Percentiles rank a stretch among this genome's conserved stretches.
phyloP scores from a whole-genome alignment of 2,113 vertebrate genomes.

The Psittacara wagleri region DNA sequence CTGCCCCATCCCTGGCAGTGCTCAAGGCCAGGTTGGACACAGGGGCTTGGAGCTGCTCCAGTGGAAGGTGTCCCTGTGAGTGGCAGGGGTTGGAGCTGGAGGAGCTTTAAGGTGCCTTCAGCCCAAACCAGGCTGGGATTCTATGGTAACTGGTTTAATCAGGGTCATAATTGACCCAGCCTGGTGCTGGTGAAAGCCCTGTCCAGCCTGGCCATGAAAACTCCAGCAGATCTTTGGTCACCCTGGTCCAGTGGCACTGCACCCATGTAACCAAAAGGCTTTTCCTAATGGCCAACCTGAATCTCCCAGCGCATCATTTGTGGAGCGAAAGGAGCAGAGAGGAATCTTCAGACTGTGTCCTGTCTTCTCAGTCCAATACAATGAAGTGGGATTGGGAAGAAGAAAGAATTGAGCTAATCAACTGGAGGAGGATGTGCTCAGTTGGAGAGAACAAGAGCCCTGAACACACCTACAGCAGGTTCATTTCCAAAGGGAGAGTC shows the following conservation, averaged over 20 bases:
- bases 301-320: not conserved
- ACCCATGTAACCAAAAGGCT: not conserved
- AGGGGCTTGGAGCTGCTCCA: too few species aligned
- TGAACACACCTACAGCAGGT: not conserved
- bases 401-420: not conserved
- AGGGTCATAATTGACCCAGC: not conserved
- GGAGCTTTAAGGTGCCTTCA: not conserved
- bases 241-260: fast-evolving
- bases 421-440: not conserved
- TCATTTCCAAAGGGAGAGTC: not conserved
- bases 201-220: not conserved
- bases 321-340: not conserved
- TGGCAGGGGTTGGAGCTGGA: too few species aligned
- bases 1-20: too few species aligned
- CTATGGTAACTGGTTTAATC: not conserved
- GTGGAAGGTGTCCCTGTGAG: too few species aligned
- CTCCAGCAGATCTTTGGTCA: not conserved
- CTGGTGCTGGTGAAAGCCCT: not conserved
- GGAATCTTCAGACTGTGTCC: not conserved
- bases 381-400: not conserved
- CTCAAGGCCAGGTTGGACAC: too few species aligned
- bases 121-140: not conserved
- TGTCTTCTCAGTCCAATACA: not conserved
- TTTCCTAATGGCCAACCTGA: not conserved
- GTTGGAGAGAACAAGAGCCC: not conserved